A percentile compares a stretch with the other conserved stretches of the same genome.
These are phyloP conservation scores for Paracanthobrama guichenoti DNA, from an alignment of 2,113 vertebrate species.

Conservation along the genomic window DNA sequence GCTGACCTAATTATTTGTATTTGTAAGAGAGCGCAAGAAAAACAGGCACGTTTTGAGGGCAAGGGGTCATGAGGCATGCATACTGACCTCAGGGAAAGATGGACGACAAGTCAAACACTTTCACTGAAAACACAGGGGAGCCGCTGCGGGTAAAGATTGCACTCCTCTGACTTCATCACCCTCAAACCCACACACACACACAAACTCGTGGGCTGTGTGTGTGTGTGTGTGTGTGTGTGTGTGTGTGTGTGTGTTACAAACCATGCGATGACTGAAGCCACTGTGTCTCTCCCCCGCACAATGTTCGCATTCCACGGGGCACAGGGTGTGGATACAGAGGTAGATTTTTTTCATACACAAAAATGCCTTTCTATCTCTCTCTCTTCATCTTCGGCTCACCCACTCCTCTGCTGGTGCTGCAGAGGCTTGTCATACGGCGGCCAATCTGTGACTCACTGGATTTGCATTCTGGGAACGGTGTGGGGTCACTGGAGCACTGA, in stretches of 20 bases:
- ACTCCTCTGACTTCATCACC: slow-evolving; percentile 10
- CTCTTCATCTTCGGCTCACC: neutral
- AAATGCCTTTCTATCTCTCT: slow-evolving; percentile 23
- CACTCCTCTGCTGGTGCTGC: neutral
- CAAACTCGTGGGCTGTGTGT: neutral
- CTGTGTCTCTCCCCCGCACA: slow-evolving; percentile 35
- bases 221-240: slow-evolving; percentile 17
- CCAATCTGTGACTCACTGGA: slow-evolving; percentile 53
- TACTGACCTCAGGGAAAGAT: slow-evolving; percentile 10
- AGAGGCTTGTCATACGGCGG: slow-evolving; percentile 13
- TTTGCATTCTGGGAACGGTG: slow-evolving; percentile 51
- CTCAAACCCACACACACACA: slow-evolving; percentile 18
- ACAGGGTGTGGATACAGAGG: slow-evolving; percentile 43
- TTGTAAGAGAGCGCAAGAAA: neutral
- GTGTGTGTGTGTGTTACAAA: slow-evolving; percentile 16
- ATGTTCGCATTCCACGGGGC: slow-evolving; percentile 20
- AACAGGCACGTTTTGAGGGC: neutral
- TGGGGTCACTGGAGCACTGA: slow-evolving; percentile 40
- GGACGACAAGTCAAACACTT: slow-evolving; percentile 22
- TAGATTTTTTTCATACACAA: neutral
- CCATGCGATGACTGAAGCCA: slow-evolving; percentile 25
- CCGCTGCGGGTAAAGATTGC: slow-evolving; percentile 14
- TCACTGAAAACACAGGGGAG: slow-evolving; percentile 26
- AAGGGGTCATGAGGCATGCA: neutral
- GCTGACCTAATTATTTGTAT: neutral